Base-by-base conservation (phyloP, 2,888 invertebrate species). In the Eristalinus sepulchralis region DNA sequence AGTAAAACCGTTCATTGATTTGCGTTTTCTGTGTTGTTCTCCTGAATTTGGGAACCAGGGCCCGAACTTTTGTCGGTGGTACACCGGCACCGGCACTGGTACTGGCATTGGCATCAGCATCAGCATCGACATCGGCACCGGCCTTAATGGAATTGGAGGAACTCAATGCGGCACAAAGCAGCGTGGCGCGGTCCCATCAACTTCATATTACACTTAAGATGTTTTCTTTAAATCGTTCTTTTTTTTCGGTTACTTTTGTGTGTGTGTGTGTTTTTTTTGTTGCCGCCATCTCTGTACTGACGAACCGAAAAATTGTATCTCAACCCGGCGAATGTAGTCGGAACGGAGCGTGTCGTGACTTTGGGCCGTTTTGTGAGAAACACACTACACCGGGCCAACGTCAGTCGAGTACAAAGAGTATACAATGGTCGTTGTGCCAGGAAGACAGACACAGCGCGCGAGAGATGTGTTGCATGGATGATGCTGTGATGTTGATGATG, bases 1-100 rank as follows among this genome's bases (percentile, higher is more conserved):
- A 86, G 86, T 86, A 86, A 86, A 85, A 86, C 78, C 86, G 86
- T 86, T 86, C 86, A 86, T 86, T 86, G 82, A 83, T 86, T 86
- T 86, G 24, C 71, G 78, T 79, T 82, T 77, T 81, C 76, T 77
- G 77, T 81, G 75, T 39, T 13, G 11, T 75, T 81, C 68, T 67
- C 66, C 59, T 77, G 82, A 82, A 82, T 82, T 82, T 68, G 34
- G 78, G 75, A 71, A 81, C 71, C 53, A 57, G 71, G 53, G 71
- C 47, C 57, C 55, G 79, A 79, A 81, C 81, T 81, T n/a, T 85
- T 85, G 47, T 31, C 53, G 73, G 77, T 66, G 79, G 70, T 79
- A 75, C 75, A 60, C 60, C 71, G 53, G 22, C 60, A 59, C 27
- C 5, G 27, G 27, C 27, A 27, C 27, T 27, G 5, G 27, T 5